Evolutionary conservation across 1,140 invertebrate species (phyloP).

Genomic region (Parasteatoda tepidariorum): DNA sequence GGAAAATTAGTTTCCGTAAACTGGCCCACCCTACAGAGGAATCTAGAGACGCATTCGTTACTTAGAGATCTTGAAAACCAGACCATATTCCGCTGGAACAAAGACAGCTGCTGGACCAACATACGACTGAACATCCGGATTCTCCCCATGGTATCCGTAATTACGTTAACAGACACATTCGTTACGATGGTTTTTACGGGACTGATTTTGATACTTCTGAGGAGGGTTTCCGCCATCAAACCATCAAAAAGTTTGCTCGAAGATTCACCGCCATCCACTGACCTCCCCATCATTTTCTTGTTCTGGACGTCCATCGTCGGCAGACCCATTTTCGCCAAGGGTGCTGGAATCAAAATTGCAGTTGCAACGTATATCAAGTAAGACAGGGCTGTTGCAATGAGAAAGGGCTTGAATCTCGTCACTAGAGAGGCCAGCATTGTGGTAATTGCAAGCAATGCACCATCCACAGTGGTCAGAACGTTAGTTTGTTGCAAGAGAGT

Average conservation of each 20-base stretch:
- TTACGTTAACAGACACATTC: conserved; percentile 44
- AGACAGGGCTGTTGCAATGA: conserved; percentile 33
- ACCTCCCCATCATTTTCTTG: background rate
- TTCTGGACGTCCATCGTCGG: background rate
- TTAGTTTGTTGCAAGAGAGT: conserved; percentile 29
- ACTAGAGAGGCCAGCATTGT: conserved; percentile 18
- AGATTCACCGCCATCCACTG: conserved; percentile 2
- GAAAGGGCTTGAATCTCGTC: conserved; percentile 8
- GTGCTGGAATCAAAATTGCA: conserved; percentile 16
- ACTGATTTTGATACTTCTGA: conserved; percentile 24
- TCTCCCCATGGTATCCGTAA: conserved; percentile 6
- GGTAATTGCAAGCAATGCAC: conserved; percentile 6
- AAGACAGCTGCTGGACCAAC: conserved; percentile 3
- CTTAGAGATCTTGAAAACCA: conserved; percentile 13
- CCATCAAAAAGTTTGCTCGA: conserved; percentile 6
- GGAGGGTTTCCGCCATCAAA: conserved; percentile 26
- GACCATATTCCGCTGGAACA: conserved; percentile 18
- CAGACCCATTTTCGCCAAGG: background rate
- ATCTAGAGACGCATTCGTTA: conserved; percentile 16
- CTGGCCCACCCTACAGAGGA: conserved; percentile 42
- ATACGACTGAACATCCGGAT: conserved; percentile 15
- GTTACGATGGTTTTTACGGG: conserved; percentile 42
- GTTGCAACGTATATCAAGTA: conserved; percentile 35
- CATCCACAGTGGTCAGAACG: conserved; percentile 33
- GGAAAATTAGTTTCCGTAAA: conserved; percentile 43